Evolutionary conservation across 2,113 vertebrate genomes (phyloP), one percentile per base, ranked within the genome.

Genomic region (Scartelaos histophorus): DNA sequence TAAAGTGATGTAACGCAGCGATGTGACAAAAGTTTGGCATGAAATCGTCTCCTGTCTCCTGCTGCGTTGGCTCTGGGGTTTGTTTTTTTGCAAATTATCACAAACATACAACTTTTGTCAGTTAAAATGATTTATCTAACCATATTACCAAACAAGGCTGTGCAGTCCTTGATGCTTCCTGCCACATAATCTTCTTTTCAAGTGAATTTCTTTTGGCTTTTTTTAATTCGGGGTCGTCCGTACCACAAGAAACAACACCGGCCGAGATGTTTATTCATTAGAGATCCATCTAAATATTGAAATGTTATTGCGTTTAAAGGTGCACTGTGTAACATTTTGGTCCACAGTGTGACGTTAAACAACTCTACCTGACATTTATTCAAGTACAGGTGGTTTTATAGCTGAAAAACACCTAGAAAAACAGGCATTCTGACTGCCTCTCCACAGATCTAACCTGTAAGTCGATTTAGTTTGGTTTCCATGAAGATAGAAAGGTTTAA

Each of bases 111-210:
- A 17, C 69, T 68, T 19, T 13, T 69, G 45, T 76, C 64, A 72
- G 74, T 68, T 1, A 35, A 64, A n/a, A 64, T 64, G 61, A 64
- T 64, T 64, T 64, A 43, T 21, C 17, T 34, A 34, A 34, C 58
- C 25, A 12, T n/a, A 10, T 10, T 43, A 64, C 17, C 35, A 21
- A 64, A 64, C 79, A 82, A 70, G 69, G 57, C 24, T 45, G 60
- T 60, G 80, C 78, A 80, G 77, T 82, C 75, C 76, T 81, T 15
- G 24, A 35, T 73, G 58, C 69, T 79, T 85, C 72, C 75, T 70
- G 76, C 71, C 81, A 74, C 70, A 76, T 65, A 61, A 57, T 73
- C 56, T 58, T 22, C 60, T 66, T 38, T 53, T 35, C 70, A 74
- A 43, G 66, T 58, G 71, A 46, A 71, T 22, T n/a, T 67, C 22